A percentile compares a stretch with the other conserved stretches of the same genome.
phyloP scores from a whole-genome alignment of 1,140 invertebrate genomes.

The Conus betulinus region DNA sequence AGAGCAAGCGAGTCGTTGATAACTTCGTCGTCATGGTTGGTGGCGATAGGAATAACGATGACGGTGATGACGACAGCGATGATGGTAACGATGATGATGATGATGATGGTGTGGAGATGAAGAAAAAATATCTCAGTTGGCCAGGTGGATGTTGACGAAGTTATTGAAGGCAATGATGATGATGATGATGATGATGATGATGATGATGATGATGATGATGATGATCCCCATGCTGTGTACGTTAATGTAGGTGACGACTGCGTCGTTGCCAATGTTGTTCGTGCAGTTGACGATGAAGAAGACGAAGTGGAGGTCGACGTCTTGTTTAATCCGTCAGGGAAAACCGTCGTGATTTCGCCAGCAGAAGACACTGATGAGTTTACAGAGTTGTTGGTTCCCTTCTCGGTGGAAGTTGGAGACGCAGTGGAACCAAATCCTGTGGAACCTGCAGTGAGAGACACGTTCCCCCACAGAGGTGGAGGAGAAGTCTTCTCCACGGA shows the following conservation, averaged over 20 bases:
- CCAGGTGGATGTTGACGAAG: neutral
- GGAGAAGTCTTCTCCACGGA: too few relatives aligned
- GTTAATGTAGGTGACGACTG: slow-evolving; percentile 1
- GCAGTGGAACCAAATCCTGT: neutral
- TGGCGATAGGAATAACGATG: neutral
- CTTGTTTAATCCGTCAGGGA: neutral
- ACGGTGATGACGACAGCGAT: neutral
- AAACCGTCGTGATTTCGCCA: neutral
- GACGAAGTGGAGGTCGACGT: slow-evolving; percentile 13
- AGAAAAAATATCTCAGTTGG: neutral
- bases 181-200: slow-evolving; percentile 2
- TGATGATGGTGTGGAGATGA: neutral
- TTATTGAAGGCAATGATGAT: neutral
- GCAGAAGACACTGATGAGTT: neutral
- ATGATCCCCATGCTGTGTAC: neutral
- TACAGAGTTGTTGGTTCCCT: neutral
- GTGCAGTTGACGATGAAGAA: neutral
- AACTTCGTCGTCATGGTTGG: neutral
- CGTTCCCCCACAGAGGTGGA: too few relatives aligned
- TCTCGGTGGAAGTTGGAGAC: neutral
- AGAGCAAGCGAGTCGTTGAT: neutral
- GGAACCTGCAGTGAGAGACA: neutral
- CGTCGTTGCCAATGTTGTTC: slow-evolving; percentile 29
- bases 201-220: neutral
- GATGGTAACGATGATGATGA: neutral